These are phyloP conservation scores for Coreius guichenoti DNA, from an alignment of 2,797 vertebrate species.

Conservation along the genomic window DNA sequence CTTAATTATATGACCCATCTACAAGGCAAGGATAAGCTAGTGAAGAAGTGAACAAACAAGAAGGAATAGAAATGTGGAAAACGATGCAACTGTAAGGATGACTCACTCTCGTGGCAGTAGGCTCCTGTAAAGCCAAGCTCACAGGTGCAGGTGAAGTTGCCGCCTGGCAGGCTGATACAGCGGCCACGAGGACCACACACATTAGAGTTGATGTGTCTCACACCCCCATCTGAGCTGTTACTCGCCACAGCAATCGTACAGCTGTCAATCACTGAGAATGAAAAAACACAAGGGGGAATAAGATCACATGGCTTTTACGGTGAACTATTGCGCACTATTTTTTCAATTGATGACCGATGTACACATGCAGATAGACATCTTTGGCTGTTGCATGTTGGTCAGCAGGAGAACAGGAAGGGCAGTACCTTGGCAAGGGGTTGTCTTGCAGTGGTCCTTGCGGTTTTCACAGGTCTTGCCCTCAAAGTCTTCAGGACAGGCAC, in stretches of 20 bases:
- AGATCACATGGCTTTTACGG: neutral
- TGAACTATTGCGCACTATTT: neutral
- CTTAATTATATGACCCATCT: neutral
- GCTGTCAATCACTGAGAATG: conserved; percentile 88
- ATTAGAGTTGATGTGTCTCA: conserved; percentile 82
- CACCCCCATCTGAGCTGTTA: conserved; percentile 79
- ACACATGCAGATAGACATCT: neutral
- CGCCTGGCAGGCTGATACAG: conserved; percentile 87
- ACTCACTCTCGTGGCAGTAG: conserved; percentile 97
- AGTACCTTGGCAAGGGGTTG: conserved; percentile 88
- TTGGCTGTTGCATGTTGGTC: neutral
- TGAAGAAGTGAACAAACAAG: neutral
- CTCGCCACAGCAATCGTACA: conserved; percentile 88
- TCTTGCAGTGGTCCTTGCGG: conserved; percentile 85
- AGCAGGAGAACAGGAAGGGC: neutral
- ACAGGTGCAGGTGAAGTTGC: conserved; percentile 94
- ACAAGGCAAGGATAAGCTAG: too few relatives aligned
- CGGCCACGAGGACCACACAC: conserved; percentile 91
- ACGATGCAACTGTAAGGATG: neutral
- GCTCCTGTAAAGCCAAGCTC: conserved; percentile 90
- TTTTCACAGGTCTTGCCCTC: conserved; percentile 91
- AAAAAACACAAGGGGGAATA: neutral
- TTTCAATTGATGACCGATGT: neutral
- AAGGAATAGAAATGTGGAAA: neutral
- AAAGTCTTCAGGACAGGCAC: conserved; percentile 89